Conservation (phyloP, 2,113 vertebrate species). For the Onychostoma macrolepis region DNA sequence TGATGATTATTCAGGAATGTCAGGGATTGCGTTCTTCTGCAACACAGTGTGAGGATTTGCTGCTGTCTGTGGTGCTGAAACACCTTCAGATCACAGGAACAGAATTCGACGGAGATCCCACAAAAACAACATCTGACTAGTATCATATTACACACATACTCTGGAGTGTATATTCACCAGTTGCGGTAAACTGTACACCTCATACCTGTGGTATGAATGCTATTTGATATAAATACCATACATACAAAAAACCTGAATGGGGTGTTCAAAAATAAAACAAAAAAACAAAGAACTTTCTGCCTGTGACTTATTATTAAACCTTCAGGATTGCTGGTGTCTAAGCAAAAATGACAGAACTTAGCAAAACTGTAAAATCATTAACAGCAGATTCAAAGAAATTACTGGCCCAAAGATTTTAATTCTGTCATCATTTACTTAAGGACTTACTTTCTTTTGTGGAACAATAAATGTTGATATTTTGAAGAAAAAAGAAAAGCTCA, state of each 20-base stretch:
- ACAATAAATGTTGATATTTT: not conserved
- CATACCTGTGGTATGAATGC: too few species aligned
- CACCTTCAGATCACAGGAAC: not conserved
- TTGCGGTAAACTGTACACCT: too few species aligned
- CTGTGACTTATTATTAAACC: not conserved
- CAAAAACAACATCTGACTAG: not conserved
- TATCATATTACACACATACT: not conserved
- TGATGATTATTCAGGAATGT: constrained; percentile 22
- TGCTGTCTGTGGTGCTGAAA: constrained; percentile 52
- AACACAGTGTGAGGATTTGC: not conserved
- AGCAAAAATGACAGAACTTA: not conserved
- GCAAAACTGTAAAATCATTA: not conserved
- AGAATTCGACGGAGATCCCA: not conserved
- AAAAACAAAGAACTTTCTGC: not conserved
- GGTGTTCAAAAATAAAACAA: not conserved
- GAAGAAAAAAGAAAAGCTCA: not conserved
- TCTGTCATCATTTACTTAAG: not conserved
- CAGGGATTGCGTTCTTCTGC: not conserved
- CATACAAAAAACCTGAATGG: not conserved
- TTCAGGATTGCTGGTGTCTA: not conserved
- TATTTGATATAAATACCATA: not conserved
- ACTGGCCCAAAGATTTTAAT: too few species aligned
- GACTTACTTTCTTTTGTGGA: not conserved
- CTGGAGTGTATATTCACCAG: not conserved
- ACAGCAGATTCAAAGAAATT: not conserved